A percentile compares a stretch with the other conserved stretches of the same genome.
These are phyloP conservation scores for Oxyruncus cristatus DNA, from an alignment of 2,113 vertebrate species.

Conservation along the genomic window DNA sequence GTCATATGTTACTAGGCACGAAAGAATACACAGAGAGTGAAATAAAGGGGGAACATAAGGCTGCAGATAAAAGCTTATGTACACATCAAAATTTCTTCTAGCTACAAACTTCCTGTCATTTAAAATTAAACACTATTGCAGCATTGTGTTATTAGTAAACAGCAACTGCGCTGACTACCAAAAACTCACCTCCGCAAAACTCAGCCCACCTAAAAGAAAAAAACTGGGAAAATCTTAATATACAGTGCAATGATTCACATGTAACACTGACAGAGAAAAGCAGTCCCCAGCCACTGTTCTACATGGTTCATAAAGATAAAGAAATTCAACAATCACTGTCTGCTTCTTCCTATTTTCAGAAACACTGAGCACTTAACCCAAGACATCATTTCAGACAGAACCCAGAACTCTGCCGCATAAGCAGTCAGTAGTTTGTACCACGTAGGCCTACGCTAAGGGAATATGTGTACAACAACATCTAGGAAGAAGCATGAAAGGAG, in stretches of 20 bases:
- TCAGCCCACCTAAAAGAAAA: neutral
- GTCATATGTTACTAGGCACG: neutral
- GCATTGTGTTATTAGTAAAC: neutral
- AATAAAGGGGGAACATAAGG: neutral
- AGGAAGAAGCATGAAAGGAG: neutral
- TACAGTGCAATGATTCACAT: neutral
- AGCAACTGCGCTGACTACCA: neutral
- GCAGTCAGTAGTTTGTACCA: neutral
- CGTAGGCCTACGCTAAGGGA: neutral
- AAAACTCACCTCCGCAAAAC: neutral
- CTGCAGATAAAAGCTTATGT: neutral
- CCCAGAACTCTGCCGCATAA: neutral
- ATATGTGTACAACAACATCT: neutral
- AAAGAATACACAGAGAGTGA: neutral
- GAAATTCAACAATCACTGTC: neutral
- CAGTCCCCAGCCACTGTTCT: neutral
- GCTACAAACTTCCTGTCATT: neutral
- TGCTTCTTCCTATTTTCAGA: neutral
- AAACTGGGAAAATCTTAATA: neutral
- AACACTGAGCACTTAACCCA: neutral
- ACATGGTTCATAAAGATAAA: neutral
- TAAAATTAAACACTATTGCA: neutral
- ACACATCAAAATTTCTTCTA: neutral
- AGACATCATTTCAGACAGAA: neutral
- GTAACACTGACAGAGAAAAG: neutral